These are phyloP conservation scores for Amphipoea oculea DNA, from an alignment of 2,888 invertebrate genomes.

Conservation along the genomic window DNA sequence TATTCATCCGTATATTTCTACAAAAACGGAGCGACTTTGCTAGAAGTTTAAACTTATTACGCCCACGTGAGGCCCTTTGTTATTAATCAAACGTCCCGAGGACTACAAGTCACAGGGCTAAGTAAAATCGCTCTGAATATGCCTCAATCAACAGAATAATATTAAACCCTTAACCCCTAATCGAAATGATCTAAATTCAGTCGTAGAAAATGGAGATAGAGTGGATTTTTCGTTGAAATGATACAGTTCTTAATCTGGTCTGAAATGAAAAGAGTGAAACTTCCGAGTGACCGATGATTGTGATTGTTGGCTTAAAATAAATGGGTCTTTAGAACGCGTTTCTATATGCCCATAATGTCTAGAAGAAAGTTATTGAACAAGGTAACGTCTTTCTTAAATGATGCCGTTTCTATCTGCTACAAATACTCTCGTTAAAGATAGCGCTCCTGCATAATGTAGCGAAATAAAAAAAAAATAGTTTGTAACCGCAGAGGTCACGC, in stretches of 20 bases:
- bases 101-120: slow-evolving; percentile 44
- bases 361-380: not conserved
- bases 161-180: slow-evolving; percentile 5
- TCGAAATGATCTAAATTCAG: slow-evolving; percentile 14
- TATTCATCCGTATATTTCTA: slow-evolving; percentile 30
- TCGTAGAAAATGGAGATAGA: not conserved
- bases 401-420: not conserved
- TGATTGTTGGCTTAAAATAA: slow-evolving; percentile 18
- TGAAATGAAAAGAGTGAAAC: slow-evolving; percentile 28
- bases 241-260: slow-evolving; percentile 8
- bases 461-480: not conserved
- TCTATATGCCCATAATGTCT: not conserved
- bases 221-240: slow-evolving; percentile 16
- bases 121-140: slow-evolving; percentile 53
- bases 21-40: slow-evolving; percentile 32
- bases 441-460: not conserved
- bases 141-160: slow-evolving; percentile 41
- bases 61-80: slow-evolving; percentile 56
- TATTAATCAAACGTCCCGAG: slow-evolving; percentile 59
- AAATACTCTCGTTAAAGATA: not conserved
- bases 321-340: not conserved
- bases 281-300: slow-evolving; percentile 12
- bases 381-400: not conserved
- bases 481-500: no score
- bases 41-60: slow-evolving; percentile 58